A percentile compares a stretch with the other conserved stretches of the same genome.
phyloP scores from a whole-genome alignment of 2,888 invertebrate genomes.

The Cosmorhoe ocellata region DNA sequence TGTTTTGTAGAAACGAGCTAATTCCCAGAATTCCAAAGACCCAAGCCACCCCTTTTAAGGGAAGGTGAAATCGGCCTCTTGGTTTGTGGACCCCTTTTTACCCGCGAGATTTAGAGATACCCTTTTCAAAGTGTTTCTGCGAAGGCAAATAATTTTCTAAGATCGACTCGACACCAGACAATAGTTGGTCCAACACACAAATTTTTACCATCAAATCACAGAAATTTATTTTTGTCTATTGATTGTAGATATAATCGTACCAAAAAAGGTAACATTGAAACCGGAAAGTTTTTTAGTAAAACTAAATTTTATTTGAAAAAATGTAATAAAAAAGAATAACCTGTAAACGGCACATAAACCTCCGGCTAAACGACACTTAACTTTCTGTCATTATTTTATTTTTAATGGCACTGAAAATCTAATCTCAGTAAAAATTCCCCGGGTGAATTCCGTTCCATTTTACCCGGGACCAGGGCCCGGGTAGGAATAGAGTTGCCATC shows the following conservation, averaged over 20 bases:
- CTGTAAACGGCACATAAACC: conserved; percentile 13
- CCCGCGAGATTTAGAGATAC: conserved; percentile 16
- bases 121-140: conserved; percentile 12
- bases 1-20: conserved; percentile 23
- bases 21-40: conserved; percentile 14
- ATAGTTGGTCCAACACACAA: background rate
- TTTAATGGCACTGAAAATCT: conserved; percentile 45
- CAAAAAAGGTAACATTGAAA: too few species aligned
- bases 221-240: too few species aligned
- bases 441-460: conserved; percentile 35
- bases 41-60: conserved; percentile 5
- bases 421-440: conserved; percentile 42
- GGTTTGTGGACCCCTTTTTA: conserved; percentile 19
- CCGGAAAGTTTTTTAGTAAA: background rate
- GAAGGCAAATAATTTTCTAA: conserved; percentile 11
- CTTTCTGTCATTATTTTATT: conserved; percentile 38
- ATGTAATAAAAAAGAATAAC: background rate
- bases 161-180: background rate
- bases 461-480: conserved; percentile 14
- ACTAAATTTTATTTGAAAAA: background rate
- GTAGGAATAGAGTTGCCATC: conserved; percentile 5
- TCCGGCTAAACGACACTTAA: conserved; percentile 22
- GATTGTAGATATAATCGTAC: too few species aligned
- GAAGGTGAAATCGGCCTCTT: background rate
- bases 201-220: too few species aligned